Conservation (phyloP, 2,113 vertebrate genomes). For the Cyprinodon brontotheroides region DNA sequence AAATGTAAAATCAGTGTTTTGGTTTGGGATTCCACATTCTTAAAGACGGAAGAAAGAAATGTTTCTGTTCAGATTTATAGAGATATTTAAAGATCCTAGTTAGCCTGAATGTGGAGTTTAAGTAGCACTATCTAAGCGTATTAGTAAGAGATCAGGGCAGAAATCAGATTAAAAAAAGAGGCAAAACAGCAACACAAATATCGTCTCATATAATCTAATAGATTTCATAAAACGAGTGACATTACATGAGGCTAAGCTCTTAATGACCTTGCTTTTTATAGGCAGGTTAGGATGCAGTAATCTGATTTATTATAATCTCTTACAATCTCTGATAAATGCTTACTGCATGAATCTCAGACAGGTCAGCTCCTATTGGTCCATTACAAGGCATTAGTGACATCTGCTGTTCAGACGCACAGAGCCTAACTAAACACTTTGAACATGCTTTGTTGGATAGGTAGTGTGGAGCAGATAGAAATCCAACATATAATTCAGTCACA, state of each 20-base stretch:
- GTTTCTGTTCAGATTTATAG: slow-evolving; percentile 1
- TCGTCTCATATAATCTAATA: slow-evolving; percentile 66
- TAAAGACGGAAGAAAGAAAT: not conserved
- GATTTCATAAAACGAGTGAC: slow-evolving; percentile 73
- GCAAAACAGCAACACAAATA: slow-evolving; percentile 67
- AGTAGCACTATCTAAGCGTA: slow-evolving; percentile 71
- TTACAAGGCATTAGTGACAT: slow-evolving; percentile 69
- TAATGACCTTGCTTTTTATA: slow-evolving; percentile 84
- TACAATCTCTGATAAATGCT: slow-evolving; percentile 82
- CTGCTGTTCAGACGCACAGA: slow-evolving; percentile 61
- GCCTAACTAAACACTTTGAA: not conserved
- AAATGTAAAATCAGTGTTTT: not conserved
- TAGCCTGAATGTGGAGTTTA: slow-evolving; percentile 15
- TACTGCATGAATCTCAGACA: slow-evolving; percentile 75
- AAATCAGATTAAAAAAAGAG: slow-evolving; percentile 74
- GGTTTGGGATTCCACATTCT: not conserved
- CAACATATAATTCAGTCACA: not conserved
- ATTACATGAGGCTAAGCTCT: slow-evolving; percentile 77
- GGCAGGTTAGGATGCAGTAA: slow-evolving; percentile 76
- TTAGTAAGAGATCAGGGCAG: slow-evolving; percentile 64
- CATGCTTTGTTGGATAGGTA: not conserved
- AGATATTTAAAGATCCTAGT: not conserved
- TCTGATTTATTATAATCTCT: slow-evolving; percentile 83
- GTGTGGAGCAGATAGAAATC: slow-evolving; percentile 3
- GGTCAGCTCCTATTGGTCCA: slow-evolving; percentile 62